phyloP scores from a whole-genome alignment of 2,797 vertebrate species.

The Mycteria americana region DNA sequence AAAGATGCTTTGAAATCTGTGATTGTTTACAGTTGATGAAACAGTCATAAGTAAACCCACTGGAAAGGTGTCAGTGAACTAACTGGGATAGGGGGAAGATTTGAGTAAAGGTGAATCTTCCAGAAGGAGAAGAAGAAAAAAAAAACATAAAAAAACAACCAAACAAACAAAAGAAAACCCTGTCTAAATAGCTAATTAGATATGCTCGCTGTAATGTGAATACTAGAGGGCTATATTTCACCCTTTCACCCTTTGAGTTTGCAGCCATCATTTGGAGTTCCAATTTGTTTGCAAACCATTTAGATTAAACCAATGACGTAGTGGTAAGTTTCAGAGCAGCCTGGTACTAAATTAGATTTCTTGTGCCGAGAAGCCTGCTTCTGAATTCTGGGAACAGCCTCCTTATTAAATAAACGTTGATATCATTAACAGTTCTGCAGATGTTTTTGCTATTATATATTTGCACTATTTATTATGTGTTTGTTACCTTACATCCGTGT shows the following conservation, averaged over 20 bases:
- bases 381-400: not conserved
- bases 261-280: not conserved
- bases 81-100: not conserved
- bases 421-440: not conserved
- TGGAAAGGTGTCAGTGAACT: not conserved
- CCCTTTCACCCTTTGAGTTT: not conserved
- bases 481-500: not conserved
- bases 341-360: not conserved
- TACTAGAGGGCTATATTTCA: not conserved
- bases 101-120: not conserved
- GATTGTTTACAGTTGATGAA: not conserved
- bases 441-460: not conserved
- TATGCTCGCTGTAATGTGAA: not conserved
- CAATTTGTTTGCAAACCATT: not conserved
- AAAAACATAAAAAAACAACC: not conserved
- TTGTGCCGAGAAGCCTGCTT: not conserved
- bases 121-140: not conserved
- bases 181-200: not conserved
- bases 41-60: not conserved
- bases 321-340: not conserved
- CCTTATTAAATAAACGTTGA: not conserved
- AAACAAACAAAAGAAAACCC: not conserved
- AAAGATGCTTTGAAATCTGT: not conserved
- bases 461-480: not conserved
- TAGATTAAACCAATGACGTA: not conserved